phyloP scores from a whole-genome alignment of 1,140 invertebrate species.

The Aphelenchoides besseyi region DNA sequence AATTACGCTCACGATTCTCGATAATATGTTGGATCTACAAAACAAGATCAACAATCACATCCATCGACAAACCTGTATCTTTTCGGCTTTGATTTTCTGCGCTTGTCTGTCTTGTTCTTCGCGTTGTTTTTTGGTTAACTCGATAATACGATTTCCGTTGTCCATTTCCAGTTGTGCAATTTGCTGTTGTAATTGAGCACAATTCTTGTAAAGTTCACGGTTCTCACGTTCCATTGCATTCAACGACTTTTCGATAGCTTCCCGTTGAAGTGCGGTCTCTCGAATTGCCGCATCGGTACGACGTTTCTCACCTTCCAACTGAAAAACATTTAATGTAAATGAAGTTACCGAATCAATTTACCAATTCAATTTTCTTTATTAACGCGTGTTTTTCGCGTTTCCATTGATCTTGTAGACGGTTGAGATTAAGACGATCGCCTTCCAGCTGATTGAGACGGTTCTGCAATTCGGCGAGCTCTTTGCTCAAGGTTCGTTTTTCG shows the following conservation, averaged over 20 bases:
- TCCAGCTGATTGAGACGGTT: slow-evolving; percentile 47
- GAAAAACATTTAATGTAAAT: slow-evolving; percentile 33
- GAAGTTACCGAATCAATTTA: slow-evolving; percentile 38
- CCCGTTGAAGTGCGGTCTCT: slow-evolving; percentile 61
- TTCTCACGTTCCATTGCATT: slow-evolving; percentile 63
- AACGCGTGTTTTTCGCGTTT: slow-evolving; percentile 54
- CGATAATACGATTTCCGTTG: slow-evolving; percentile 60
- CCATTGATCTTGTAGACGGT: slow-evolving; percentile 52
- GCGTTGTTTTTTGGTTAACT: slow-evolving; percentile 59
- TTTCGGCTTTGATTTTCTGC: slow-evolving; percentile 51
- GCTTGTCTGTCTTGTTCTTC: slow-evolving; percentile 61
- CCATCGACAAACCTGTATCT: slow-evolving; percentile 38
- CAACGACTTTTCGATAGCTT: slow-evolving; percentile 62
- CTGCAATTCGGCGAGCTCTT: slow-evolving; percentile 58
- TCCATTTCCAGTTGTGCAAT: slow-evolving; percentile 63
- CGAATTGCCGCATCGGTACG: slow-evolving; percentile 59
- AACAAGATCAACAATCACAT: neutral
- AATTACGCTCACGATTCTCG: slow-evolving; percentile 56
- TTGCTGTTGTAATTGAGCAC: slow-evolving; percentile 61
- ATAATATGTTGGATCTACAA: slow-evolving; percentile 59
- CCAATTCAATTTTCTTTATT: slow-evolving; percentile 62
- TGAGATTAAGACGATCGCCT: slow-evolving; percentile 37
- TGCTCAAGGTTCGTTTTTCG: slow-evolving; percentile 50
- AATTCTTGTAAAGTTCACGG: slow-evolving; percentile 62
- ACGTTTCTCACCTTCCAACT: slow-evolving; percentile 60